phyloP scores from a whole-genome alignment of 1,140 invertebrate species.

The Ylistrum balloti region DNA sequence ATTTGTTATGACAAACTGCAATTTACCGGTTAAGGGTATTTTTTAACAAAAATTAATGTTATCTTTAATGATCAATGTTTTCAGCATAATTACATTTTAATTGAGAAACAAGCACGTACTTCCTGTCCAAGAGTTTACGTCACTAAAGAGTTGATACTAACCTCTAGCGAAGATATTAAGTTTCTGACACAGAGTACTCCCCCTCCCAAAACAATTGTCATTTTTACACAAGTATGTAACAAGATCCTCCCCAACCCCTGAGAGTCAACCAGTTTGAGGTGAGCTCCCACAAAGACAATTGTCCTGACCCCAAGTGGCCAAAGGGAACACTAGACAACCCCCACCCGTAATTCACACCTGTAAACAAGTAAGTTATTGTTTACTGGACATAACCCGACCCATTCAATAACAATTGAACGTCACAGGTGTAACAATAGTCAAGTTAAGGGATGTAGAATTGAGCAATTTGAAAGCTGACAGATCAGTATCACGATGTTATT shows the following conservation, averaged over 20 bases:
- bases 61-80: neutral
- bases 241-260: neutral
- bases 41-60: neutral
- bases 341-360: slow-evolving; percentile 37
- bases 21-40: no score
- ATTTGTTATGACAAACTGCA: slow-evolving; percentile 17
- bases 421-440: slow-evolving; percentile 10
- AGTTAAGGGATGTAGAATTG: neutral
- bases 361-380: neutral
- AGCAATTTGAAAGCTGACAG: slow-evolving; percentile 4
- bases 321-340: slow-evolving; percentile 1
- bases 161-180: neutral
- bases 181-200: neutral
- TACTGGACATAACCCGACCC: slow-evolving; percentile 4
- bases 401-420: neutral
- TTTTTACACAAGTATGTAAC: neutral
- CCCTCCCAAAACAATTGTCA: neutral
- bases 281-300: neutral
- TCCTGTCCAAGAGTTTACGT: neutral
- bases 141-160: neutral
- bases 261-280: neutral
- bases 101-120: neutral
- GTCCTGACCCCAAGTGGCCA: neutral
- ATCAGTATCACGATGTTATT: neutral
- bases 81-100: neutral